phyloP scores from a whole-genome alignment of 2,888 invertebrate genomes.

The Drosophila paracracens region DNA sequence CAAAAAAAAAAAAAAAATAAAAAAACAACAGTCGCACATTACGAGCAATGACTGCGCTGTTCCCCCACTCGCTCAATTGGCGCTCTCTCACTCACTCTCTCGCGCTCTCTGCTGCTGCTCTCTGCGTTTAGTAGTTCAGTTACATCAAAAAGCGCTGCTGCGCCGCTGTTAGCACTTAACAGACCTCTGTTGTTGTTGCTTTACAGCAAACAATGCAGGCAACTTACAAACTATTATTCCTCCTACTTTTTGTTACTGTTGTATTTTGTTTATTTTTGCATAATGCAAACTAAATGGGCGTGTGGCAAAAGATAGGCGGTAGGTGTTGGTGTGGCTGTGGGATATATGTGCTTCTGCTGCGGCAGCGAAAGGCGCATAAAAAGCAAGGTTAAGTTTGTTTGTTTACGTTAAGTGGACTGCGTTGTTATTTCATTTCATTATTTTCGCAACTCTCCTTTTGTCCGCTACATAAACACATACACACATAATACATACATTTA shows the following conservation, averaged over 20 bases:
- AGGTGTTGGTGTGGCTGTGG: background rate
- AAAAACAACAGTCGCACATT: conserved; percentile 45
- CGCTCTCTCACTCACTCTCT: conserved; percentile 27
- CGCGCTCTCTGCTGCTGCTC: conserved; percentile 22
- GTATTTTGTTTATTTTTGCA: conserved; percentile 40
- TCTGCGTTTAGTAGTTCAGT: conserved; percentile 32
- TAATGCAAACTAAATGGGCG: conserved; percentile 38
- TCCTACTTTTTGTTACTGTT: conserved; percentile 13
- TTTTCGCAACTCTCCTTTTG: background rate
- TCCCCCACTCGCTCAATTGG: conserved; percentile 48
- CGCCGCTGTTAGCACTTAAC: conserved; percentile 55
- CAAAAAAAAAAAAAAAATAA: conserved; percentile 39
- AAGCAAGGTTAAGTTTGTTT: conserved; percentile 32
- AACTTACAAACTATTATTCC: conserved; percentile 42
- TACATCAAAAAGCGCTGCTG: conserved; percentile 50
- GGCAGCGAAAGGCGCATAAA: conserved; percentile 40
- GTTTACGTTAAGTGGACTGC: conserved; percentile 49
- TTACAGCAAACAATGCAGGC: conserved; percentile 38
- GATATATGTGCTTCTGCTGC: conserved; percentile 1
- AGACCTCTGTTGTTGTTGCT: conserved; percentile 43
- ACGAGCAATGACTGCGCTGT: conserved; percentile 45
- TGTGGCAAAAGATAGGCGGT: conserved; percentile 11
- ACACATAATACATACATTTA: background rate
- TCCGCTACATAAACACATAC: background rate
- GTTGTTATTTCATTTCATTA: conserved; percentile 34